phyloP scores from a whole-genome alignment of 1,140 invertebrate genomes.

The Drosophila mojavensis region DNA sequence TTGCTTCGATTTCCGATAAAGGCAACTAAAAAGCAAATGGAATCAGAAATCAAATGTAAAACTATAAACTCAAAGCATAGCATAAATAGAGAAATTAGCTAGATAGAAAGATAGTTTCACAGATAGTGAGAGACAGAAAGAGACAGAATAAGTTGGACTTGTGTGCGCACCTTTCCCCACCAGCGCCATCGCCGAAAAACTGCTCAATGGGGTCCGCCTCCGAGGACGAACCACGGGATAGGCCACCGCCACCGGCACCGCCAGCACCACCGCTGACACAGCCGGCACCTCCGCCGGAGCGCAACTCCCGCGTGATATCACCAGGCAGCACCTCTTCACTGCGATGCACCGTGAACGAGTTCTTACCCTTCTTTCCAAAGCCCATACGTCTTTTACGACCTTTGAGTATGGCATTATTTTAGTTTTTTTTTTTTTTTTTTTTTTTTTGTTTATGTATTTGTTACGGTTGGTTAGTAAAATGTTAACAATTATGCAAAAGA shows the following conservation, averaged over 20 bases:
- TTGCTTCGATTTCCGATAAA: slow-evolving; percentile 37
- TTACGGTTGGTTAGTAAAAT: slow-evolving; percentile 41
- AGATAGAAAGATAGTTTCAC: slow-evolving; percentile 29
- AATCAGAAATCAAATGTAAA: slow-evolving; percentile 54
- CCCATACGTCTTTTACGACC: slow-evolving; percentile 97
- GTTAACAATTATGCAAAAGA: slow-evolving; percentile 16
- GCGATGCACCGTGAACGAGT: slow-evolving; percentile 97
- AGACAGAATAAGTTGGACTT: slow-evolving; percentile 67
- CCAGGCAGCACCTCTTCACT: slow-evolving; percentile 96
- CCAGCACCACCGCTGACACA: not conserved
- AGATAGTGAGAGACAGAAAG: slow-evolving; percentile 45
- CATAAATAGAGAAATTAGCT: slow-evolving; percentile 48
- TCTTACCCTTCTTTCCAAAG: slow-evolving; percentile 96
- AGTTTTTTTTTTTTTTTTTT: too few species aligned
- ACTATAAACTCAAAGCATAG: slow-evolving; percentile 58
- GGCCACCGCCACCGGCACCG: slow-evolving; percentile 86
- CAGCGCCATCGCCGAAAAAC: slow-evolving; percentile 88
- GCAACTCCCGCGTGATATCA: slow-evolving; percentile 85
- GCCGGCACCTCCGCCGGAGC: slow-evolving; percentile 48
- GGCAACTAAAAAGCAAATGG: slow-evolving; percentile 63
- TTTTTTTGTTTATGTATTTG: slow-evolving; percentile 31
- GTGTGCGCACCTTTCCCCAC: slow-evolving; percentile 89
- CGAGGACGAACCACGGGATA: slow-evolving; percentile 93
- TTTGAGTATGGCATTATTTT: slow-evolving; percentile 84
- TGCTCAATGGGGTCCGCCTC: slow-evolving; percentile 95